Percentiles rank a stretch among this genome's conserved stretches.
These are phyloP conservation scores for Neomonachus schauinslandi DNA, from an alignment of 2,113 vertebrate species.

Conservation along the genomic window DNA sequence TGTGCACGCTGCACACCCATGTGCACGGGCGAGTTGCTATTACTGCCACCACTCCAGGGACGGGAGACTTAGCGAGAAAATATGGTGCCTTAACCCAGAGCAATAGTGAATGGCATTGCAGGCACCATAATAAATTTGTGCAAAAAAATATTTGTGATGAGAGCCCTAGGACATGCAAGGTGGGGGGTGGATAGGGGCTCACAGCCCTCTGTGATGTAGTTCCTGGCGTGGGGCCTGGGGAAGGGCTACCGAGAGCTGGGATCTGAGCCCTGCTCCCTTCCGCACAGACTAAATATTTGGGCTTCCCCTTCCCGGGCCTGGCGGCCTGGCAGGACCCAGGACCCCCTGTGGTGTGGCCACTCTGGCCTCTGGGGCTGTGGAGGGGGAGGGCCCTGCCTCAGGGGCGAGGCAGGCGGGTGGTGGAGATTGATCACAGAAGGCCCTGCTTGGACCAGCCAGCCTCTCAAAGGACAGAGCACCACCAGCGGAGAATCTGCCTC, in stretches of 20 bases:
- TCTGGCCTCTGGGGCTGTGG: not conserved
- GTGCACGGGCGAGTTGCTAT: rapidly evolving
- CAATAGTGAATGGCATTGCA: not conserved
- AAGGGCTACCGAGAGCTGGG: not conserved
- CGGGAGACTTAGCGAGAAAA: not conserved
- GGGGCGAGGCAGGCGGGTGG: not conserved
- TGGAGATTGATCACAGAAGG: not conserved
- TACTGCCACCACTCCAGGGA: not conserved
- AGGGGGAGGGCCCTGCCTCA: not conserved
- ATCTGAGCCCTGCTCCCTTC: constrained; percentile 34
- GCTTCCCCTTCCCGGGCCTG: not conserved
- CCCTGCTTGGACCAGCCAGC: not conserved
- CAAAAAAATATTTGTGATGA: not conserved
- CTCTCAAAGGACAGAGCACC: not conserved
- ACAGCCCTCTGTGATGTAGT: not conserved
- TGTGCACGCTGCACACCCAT: rapidly evolving
- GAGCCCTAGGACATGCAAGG: not conserved
- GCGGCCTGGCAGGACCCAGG: not conserved
- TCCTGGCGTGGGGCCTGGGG: not conserved
- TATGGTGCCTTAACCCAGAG: not conserved
- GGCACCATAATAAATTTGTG: not conserved
- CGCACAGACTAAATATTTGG: constrained; percentile 67
- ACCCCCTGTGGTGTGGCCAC: not conserved
- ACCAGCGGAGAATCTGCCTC: not conserved
- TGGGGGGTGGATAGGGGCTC: not conserved